phyloP scores from a whole-genome alignment of 2,113 vertebrate species.

The Chauna torquata region DNA sequence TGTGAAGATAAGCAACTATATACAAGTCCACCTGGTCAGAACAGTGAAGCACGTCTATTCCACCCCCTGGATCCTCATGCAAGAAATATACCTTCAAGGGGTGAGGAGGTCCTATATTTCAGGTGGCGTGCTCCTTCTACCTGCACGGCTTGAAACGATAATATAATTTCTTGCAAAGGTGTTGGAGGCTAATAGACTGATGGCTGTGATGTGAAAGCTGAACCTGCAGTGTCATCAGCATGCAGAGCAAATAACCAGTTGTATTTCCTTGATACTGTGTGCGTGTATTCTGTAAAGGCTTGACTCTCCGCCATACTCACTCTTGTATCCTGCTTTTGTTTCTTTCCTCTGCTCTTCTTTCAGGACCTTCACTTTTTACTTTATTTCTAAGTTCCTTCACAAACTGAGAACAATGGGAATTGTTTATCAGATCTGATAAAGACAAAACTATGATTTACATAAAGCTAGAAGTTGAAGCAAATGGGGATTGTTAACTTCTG shows the following conservation, averaged over 20 bases:
- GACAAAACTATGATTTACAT: neutral
- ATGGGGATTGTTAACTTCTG: neutral
- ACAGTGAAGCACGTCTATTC: conserved; percentile 79
- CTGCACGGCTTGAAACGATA: conserved; percentile 58
- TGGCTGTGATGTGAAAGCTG: neutral
- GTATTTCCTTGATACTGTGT: neutral
- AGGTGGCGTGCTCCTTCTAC: conserved; percentile 58
- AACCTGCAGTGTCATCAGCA: neutral
- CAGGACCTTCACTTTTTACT: neutral
- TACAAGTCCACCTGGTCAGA: conserved; percentile 79
- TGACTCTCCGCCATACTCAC: neutral
- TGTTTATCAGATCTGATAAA: neutral
- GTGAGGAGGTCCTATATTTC: conserved; percentile 79
- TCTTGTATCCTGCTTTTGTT: neutral
- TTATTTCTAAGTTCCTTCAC: neutral
- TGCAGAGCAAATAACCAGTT: conserved; percentile 15
- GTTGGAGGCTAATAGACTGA: neutral
- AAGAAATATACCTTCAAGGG: conserved; percentile 77
- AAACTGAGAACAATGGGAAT: neutral
- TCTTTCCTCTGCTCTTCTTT: conserved; percentile 8
- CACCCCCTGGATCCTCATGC: conserved; percentile 77
- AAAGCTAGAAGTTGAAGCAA: neutral
- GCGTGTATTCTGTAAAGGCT: neutral
- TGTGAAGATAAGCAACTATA: conserved; percentile 80
- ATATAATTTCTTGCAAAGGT: neutral